Percentiles rank a stretch among this genome's conserved stretches.
Evolutionary conservation across 2,888 invertebrate genomes (phyloP).

Genomic region (Salticus scenicus): DNA sequence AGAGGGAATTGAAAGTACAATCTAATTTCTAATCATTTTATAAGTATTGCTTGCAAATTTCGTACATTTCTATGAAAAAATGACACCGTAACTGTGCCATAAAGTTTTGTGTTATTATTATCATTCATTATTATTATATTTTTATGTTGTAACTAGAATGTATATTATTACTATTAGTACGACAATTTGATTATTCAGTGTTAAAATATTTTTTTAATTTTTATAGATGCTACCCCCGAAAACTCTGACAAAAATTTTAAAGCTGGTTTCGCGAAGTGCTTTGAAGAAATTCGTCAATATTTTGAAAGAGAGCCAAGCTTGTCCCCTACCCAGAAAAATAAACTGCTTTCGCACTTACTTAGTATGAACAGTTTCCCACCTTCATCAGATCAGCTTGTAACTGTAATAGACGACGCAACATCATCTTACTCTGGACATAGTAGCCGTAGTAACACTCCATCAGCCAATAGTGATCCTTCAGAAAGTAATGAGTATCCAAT

Average conservation of each 20-base stretch:
- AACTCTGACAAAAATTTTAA: background rate
- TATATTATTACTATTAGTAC: no score
- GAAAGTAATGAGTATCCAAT: background rate
- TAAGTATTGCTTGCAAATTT: no score
- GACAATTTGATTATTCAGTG: no score
- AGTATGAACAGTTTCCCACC: background rate
- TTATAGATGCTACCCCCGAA: background rate
- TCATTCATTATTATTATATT: no score
- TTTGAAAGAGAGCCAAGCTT: conserved; percentile 22
- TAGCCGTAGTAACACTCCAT: conserved; percentile 43
- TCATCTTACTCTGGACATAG: conserved; percentile 35
- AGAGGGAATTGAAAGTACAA: no score
- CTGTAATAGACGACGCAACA: conserved; percentile 28
- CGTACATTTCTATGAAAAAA: no score
- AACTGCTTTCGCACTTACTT: conserved; percentile 17
- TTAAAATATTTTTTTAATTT: background rate
- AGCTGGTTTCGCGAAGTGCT: conserved; percentile 24
- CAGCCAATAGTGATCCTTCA: background rate
- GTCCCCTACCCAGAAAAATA: background rate
- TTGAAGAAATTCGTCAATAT: conserved; percentile 26
- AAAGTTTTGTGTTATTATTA: no score
- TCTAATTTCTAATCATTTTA: no score
- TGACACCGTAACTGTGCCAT: no score
- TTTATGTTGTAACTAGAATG: no score
- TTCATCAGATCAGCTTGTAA: background rate